Base-by-base conservation (phyloP, 2,797 vertebrate genomes). In the Centropyge bicolor region DNA sequence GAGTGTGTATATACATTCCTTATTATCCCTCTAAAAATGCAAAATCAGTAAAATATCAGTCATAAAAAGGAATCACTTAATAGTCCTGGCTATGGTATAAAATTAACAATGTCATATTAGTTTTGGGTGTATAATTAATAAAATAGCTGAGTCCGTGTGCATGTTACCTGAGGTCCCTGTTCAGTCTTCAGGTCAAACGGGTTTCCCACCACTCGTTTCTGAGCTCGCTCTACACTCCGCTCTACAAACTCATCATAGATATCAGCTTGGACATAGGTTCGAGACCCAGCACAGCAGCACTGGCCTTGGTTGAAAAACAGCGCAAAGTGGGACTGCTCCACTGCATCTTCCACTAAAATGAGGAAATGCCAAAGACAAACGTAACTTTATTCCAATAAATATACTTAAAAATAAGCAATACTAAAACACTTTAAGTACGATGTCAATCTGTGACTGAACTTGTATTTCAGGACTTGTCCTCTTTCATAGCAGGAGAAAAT, bases 231-330 rank as follows among this genome's bases (percentile, higher is more conserved):
- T 0, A 96, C 96, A 0, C 98, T 99, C 45, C 96, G 95, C 86
- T 97, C 97, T 87, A 99, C 91, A 82, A 99, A 99, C 86, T 98
- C 96, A 0, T 97, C 63, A 1, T 99, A 99, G 11, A 99, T 81
- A 48, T 96, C 96, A 36, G 97, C 97, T 70, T 99, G 98, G 68
- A 99, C 98, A 0, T 94, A 99, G 0, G 97, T 98, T 13, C 98
- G 93, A 31, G 98, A 97, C 3, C 97, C 98, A 0, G 98, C 98
- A 0, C 96, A 97, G 88, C 98, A 99, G 63, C 98, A 99, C 94
- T 99, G 98, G 61, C 98, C 98, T 94, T 99, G 98, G 93, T 99
- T 99, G 93, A 99, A 99, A 92, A 99, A 99, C 64, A 99, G 94
- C 56, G 96, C 98, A 0, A 96, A 96, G 90, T 99, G 98, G 84